Conservation (phyloP, 2,113 vertebrate species). For the Progne subis region DNA sequence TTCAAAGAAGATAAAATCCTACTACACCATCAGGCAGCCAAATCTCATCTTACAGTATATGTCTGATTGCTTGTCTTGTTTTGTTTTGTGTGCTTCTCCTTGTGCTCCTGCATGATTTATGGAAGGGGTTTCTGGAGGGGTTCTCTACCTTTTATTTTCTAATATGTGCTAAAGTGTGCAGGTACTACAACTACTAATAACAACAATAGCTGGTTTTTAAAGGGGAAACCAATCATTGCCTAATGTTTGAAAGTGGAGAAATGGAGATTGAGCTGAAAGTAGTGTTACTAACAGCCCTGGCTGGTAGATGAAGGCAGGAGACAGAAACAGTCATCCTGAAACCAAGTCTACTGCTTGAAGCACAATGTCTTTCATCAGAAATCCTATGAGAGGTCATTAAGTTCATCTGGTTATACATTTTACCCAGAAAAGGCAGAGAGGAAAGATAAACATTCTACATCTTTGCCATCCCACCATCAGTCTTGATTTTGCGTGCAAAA, state of each 20-base stretch:
- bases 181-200: neutral
- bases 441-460: neutral
- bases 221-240: neutral
- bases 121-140: neutral
- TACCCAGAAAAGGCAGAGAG: neutral
- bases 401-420: neutral
- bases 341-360: neutral
- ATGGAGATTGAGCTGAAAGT: neutral
- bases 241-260: neutral
- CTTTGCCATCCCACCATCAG: neutral
- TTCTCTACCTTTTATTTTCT: neutral
- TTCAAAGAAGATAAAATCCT: neutral
- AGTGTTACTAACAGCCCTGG: neutral
- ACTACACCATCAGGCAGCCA: neutral
- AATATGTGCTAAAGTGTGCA: neutral
- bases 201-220: neutral
- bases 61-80: neutral
- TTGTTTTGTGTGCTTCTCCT: neutral
- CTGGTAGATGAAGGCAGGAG: neutral
- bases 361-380: neutral
- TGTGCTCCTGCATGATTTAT: neutral
- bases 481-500: neutral
- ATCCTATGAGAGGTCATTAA: neutral
- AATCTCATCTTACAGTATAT: neutral
- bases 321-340: neutral